Base-by-base conservation (phyloP, 2,888 invertebrate species). In the Magallana nippona region DNA sequence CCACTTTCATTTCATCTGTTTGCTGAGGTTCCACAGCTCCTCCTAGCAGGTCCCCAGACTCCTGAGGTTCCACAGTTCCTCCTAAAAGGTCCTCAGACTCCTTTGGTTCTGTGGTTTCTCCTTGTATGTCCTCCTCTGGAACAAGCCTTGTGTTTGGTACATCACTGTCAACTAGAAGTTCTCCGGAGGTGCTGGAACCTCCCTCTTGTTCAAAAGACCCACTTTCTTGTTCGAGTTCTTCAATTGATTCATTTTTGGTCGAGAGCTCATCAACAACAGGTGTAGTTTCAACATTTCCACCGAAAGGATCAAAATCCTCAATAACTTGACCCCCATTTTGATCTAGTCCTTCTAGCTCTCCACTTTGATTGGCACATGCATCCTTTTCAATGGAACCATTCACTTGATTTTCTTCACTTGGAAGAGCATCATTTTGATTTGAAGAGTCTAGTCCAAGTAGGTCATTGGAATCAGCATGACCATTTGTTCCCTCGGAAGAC, bases 401-500 rank as follows among this genome's bases (percentile, higher is more conserved):
- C 71, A 71, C 71, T 27, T 71, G 71, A 71, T 71, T 71, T 71
- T 27, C 32, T 32, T 71, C 71, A 71, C 71, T 58, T 81, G n/a
- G 81, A 58, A 55, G 22, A 32, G 62, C 55, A 17, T 57, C 55
- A 60, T n/a, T 44, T 56, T 58, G 82, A 71, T 71, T 71, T 10
- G 71, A 71, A 27, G 71, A 71, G 22, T 71, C 83, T 10, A 82
- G 86, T 11, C 86, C 84, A 55, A 88, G 71, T 81, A 88, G 87
- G 84, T 88, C 88, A 44, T 82, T 85, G 13, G 82, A 84, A 82
- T 71, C 32, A 27, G 71, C 15, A 15, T 87, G 87, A 81, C 87
- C 86, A 71, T 87, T 87, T 84, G 87, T 87, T 55, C 86, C 85
- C 78, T 86, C 87, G 83, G 82, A 87, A 58, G 88, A 82, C 84